Conservation (phyloP, 2,888 invertebrate species). For the Drosophila falleni region DNA sequence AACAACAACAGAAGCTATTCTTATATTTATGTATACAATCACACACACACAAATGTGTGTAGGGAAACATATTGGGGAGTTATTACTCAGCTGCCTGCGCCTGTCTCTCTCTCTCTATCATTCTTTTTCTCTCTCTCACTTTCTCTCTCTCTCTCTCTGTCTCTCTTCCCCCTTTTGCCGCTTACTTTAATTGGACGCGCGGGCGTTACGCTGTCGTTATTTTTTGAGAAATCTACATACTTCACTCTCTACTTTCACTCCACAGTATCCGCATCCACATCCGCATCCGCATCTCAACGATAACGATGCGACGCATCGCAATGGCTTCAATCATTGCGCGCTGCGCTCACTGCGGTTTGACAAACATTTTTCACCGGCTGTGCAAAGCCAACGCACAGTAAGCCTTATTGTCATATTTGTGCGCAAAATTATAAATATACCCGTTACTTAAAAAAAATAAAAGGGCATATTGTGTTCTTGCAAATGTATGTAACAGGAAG, state of each 20-base stretch:
- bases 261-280: constrained; percentile 14
- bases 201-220: constrained; percentile 83
- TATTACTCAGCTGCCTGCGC: constrained; percentile 55
- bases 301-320: constrained; percentile 70
- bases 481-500: too few species aligned
- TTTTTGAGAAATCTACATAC: constrained; percentile 75
- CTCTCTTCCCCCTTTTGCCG: constrained; percentile 50
- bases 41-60: constrained; percentile 46
- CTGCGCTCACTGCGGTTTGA: constrained; percentile 76
- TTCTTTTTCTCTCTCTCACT: background rate
- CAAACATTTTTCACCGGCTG: constrained; percentile 79
- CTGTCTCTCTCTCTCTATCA: constrained; percentile 1
- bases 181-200: constrained; percentile 83
- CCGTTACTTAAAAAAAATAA: too few species aligned
- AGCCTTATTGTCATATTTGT: background rate
- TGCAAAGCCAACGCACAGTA: constrained; percentile 44
- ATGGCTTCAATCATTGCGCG: constrained; percentile 76
- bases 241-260: constrained; percentile 27
- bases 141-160: constrained; percentile 23
- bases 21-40: constrained; percentile 53
- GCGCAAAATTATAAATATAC: too few species aligned
- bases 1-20: constrained; percentile 35
- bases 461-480: too few species aligned
- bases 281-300: constrained; percentile 52
- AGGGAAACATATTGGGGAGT: constrained; percentile 74